Conservation (phyloP, 1,140 invertebrate genomes). For the Copidosoma floridanum region DNA sequence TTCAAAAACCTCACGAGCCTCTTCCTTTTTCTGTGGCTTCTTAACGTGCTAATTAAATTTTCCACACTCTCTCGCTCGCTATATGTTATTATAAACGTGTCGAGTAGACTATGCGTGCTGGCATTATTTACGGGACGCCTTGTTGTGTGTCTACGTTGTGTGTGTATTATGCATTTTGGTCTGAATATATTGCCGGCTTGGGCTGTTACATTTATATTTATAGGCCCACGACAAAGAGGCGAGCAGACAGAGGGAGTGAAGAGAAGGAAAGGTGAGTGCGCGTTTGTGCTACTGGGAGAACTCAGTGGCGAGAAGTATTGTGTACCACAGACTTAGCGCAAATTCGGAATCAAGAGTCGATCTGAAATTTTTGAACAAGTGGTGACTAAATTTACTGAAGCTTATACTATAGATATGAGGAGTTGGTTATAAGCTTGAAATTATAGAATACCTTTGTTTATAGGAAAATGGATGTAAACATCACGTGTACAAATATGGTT, state of each 20-base stretch:
- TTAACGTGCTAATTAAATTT: neutral
- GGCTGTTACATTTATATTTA: slow-evolving; percentile 39
- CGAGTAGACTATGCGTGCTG: neutral
- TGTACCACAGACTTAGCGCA: neutral
- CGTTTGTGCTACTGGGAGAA: slow-evolving; percentile 24
- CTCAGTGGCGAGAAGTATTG: slow-evolving; percentile 24
- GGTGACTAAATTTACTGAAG: slow-evolving; percentile 55
- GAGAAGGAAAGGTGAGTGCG: slow-evolving; percentile 28
- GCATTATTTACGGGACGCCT: slow-evolving; percentile 35
- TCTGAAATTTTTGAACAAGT: too few species aligned
- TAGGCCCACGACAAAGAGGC: slow-evolving; percentile 26
- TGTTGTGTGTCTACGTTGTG: too few species aligned
- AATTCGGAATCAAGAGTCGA: too few species aligned
- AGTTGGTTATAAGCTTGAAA: slow-evolving; percentile 11
- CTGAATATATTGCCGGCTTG: slow-evolving; percentile 29
- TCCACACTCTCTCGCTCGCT: neutral
- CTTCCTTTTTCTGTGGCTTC: neutral
- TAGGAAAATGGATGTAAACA: too few species aligned
- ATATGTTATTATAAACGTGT: neutral
- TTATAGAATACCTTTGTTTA: slow-evolving; percentile 54
- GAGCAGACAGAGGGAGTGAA: neutral
- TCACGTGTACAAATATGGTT: too few species aligned
- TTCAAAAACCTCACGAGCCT: too few species aligned
- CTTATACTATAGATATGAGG: slow-evolving; percentile 9
- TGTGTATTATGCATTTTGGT: slow-evolving; percentile 34